phyloP scores from a whole-genome alignment of 2,113 vertebrate species.

The Hepsetus odoe region DNA sequence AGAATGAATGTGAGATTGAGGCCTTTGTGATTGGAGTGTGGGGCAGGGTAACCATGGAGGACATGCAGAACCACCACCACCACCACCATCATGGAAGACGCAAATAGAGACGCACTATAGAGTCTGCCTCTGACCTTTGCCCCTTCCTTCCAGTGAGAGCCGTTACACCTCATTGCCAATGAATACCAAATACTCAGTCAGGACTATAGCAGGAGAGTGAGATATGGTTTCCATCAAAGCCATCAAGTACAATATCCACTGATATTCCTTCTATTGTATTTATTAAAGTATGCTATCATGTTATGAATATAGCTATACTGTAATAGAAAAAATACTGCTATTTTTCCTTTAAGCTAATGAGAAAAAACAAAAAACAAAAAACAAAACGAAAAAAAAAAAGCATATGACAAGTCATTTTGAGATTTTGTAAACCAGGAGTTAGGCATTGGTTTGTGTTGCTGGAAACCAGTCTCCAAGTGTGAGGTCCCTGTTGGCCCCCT shows the following conservation, averaged over 20 bases:
- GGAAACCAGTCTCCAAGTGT: constrained; percentile 16
- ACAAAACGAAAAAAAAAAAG: no score
- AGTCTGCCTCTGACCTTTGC: constrained; percentile 29
- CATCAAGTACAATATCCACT: constrained; percentile 18
- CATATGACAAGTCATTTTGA: not conserved
- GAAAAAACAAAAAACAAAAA: no score
- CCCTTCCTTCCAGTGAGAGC: constrained; percentile 28
- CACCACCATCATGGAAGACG: constrained; percentile 67
- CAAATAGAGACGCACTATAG: constrained; percentile 56
- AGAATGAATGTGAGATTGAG: constrained; percentile 95
- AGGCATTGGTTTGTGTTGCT: constrained; percentile 1
- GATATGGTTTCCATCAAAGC: constrained; percentile 32
- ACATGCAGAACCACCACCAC: constrained; percentile 81
- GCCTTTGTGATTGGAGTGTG: constrained; percentile 92
- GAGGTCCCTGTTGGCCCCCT: constrained; percentile 15
- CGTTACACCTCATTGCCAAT: constrained; percentile 43
- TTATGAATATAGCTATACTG: not conserved
- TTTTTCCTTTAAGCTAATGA: not conserved
- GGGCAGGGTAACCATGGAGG: constrained; percentile 92
- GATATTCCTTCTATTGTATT: not conserved
- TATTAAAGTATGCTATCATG: not conserved
- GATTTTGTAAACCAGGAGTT: not conserved
- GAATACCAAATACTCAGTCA: constrained; percentile 34
- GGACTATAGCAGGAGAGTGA: constrained; percentile 9
- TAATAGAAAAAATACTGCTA: not conserved